Percentiles rank a stretch among this genome's conserved stretches.
phyloP scores from a whole-genome alignment of 2,797 vertebrate genomes.

The Zonotrichia albicollis region DNA sequence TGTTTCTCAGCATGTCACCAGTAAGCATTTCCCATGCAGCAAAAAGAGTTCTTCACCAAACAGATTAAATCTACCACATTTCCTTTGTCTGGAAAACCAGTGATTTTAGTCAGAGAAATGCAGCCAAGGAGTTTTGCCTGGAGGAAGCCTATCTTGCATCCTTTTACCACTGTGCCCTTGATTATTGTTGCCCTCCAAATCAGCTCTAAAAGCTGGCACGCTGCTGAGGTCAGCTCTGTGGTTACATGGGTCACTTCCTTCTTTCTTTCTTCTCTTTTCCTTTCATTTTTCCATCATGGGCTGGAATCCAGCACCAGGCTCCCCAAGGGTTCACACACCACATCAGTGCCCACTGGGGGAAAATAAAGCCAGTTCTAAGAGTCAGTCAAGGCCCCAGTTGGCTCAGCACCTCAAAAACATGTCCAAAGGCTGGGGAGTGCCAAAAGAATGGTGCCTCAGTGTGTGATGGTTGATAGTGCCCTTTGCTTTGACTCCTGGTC shows the following conservation, averaged over 20 bases:
- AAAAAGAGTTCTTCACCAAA: neutral
- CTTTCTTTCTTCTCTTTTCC: neutral
- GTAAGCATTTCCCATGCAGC: neutral
- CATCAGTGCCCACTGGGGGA: neutral
- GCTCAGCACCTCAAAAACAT: neutral
- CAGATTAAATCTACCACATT: neutral
- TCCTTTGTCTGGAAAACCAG: slow-evolving; percentile 6
- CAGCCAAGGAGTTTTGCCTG: neutral
- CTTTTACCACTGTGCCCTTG: neutral
- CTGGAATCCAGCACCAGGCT: neutral
- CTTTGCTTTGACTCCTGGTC: neutral
- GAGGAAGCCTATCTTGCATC: neutral
- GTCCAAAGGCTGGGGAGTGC: neutral
- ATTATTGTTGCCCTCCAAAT: neutral
- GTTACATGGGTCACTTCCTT: neutral
- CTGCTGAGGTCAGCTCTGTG: slow-evolving; percentile 5
- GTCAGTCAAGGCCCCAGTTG: neutral
- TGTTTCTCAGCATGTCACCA: neutral
- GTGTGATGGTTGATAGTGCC: neutral
- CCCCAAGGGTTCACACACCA: neutral
- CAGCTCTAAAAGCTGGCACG: neutral
- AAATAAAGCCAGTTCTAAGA: neutral
- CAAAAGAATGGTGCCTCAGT: neutral
- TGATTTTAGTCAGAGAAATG: slow-evolving; percentile 13
- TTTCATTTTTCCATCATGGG: neutral